Base-by-base conservation (phyloP, 1,140 invertebrate genomes). In the Mylabris phalerata region DNA sequence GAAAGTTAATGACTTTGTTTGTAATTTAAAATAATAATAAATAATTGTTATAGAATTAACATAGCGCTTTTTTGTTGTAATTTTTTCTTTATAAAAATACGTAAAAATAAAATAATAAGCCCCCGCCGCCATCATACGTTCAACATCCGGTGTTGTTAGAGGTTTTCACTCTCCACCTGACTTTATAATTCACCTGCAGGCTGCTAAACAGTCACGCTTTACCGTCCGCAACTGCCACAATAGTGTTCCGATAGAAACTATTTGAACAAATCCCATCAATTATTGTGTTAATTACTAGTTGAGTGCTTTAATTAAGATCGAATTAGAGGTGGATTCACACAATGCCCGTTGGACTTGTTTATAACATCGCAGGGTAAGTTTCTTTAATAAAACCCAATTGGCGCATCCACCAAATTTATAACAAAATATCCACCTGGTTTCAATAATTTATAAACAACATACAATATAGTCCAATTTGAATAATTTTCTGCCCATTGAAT, bases 101-200 rank as follows among this genome's bases (percentile, higher is more conserved):
- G 32, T 32, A 32, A 32, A 32, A 32, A 19, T 19, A 32, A 32
- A 32, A 7, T 54, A 45, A 54, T 46, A 54, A 46, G 48, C 51
- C 27, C 48, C 60, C 63, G 60, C 63, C 63, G 61, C 63, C 63
- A 59, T 59, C 32, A 32, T 32, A 32, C 32, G 2, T 7, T 32
- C 32, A 32, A 62, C 63, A 65, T 65, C 63, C 63, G 60, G 63
- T 56, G 54, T 55, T 42, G 38, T 42, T 44, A 49, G 44, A 54
- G 45, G 59, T 48, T 59, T 62, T 60, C 57, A 54, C 42, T 32
- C 32, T 64, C 59, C 62, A 65, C 60, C 63, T 65, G 63, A 62
- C 60, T 65, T 32, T 57, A 51, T 60, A 46, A 62, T 63, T 65
- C 63, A 65, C 63, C 63, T 65, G 63, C 62, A 32, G 59, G 50